Evolutionary conservation across 2,113 vertebrate genomes (phyloP), one percentile per base, ranked within the genome.

Genomic region (Peromyscus californicus): DNA sequence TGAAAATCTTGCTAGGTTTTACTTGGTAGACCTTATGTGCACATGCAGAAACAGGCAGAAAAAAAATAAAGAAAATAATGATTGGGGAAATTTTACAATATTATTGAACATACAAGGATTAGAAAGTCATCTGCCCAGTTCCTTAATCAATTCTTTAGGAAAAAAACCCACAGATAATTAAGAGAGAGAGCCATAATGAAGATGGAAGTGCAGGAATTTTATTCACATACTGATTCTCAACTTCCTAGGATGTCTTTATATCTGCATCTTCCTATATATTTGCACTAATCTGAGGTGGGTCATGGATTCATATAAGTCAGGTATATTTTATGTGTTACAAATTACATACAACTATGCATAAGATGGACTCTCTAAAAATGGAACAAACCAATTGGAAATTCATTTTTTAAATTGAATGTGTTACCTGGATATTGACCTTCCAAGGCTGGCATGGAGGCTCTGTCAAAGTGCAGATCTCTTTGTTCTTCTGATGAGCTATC

Each of bases 371-470:
- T 76, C 67, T 36, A 33, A 13, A 84, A 85, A 42, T n/a, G 51
- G 5, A 48, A 61, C 21, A 80, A 91, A 54, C 26, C 24, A 85
- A 36, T 78, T 82, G 36, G 15, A 6, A 86, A 4, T 94, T 57
- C 80, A 70, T 76, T 94, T 94, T 97, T 63, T 54, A 91, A 19
- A 36, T 91, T n/a, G 79, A 90, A 75, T 91, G 70, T 69, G 29
- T 93, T 61, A 31, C 36, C 36, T 79, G 51, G 59, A 87, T 21
- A 12, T 93, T 79, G 48, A 3, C 33, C 54, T 69, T 90, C 26
- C 17, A 93, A 59, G 83, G 17, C 42, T 59, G 16, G 45, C 36
- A 51, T 19, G 33, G 42, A 95, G 26, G 39, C 19, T 95, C 22
- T 82, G 51, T 67, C 42, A 75, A 57, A 90, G n/a, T 51, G 1